Base-by-base conservation (phyloP, 2,888 invertebrate species). In the Formica aserva region DNA sequence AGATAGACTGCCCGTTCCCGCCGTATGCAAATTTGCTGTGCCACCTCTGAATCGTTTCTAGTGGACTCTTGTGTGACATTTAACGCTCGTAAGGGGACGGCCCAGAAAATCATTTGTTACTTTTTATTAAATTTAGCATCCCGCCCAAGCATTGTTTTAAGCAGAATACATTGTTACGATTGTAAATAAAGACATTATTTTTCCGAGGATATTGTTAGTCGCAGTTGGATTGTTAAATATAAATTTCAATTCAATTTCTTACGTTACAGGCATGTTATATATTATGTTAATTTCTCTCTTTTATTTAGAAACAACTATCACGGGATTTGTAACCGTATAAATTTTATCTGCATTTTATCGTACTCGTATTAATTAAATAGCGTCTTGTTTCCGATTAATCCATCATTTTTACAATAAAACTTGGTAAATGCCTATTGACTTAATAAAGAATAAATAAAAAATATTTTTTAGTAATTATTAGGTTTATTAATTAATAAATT, bases 31-130 rank as follows among this genome's bases (percentile, higher is more conserved):
- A 92, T 92, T 92, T 88, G 57, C 86, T 45, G 77, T 62, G 69
- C 82, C 69, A 86, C 87, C 81, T 67, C 67, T 62, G 81, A 80
- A 77, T 26, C 72, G 66, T 69, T 77, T 85, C 85, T 69, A 83
- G 91, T 89, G 87, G 88, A 90, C 91, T 89, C 90, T 87, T 75
- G 88, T 86, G 88, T 85, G 87, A 91, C 86, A 91, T 90, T 91
- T 90, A 87, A 86, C 86, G 66, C 76, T 66, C 84, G 55, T 66
- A 29, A 57, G 52, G 35, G 63, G 55, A 41, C 35, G 63, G 57
- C 35, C 72, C 77, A 75, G 89, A 65, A 83, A 84, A 87, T 82
- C 74, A 65, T 83, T 78, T 69, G 78, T 78, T 69, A 78, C 62
- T 81, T 82, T 82, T 84, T 84, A 84, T 84, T 81, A 81, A 84